phyloP scores from a whole-genome alignment of 2,797 vertebrate genomes.

The Karalla daura region DNA sequence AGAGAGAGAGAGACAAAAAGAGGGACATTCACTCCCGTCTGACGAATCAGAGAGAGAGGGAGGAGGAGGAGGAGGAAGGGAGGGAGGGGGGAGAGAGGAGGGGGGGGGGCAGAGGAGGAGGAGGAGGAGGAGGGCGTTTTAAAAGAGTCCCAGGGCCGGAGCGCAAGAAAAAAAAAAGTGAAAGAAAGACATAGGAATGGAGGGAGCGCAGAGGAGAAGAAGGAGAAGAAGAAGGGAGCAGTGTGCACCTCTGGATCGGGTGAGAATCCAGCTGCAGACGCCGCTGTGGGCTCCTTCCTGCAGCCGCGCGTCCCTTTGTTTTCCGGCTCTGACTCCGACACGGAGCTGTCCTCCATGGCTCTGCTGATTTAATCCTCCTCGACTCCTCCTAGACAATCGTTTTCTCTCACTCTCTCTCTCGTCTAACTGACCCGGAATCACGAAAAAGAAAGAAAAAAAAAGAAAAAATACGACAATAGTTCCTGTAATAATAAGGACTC shows the following conservation, averaged over 20 bases:
- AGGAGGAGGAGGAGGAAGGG: constrained; percentile 84
- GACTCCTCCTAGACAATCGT: no score
- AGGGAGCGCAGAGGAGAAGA: constrained; percentile 74
- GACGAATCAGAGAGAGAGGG: constrained; percentile 94
- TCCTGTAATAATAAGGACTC: no score
- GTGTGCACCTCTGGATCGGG: constrained; percentile 84
- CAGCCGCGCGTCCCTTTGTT: constrained; percentile 81
- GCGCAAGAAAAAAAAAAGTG: constrained; percentile 95
- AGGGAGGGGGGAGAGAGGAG: constrained; percentile 84
- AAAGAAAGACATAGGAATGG: constrained; percentile 90
- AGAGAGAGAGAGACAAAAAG: constrained; percentile 88
- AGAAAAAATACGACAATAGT: no score
- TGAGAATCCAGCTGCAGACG: constrained; percentile 82
- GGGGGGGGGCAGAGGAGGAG: constrained; percentile 86
- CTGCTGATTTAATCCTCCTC: constrained; percentile 62
- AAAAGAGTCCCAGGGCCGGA: constrained; percentile 95
- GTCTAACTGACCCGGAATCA: constrained; percentile 50
- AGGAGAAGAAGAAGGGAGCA: constrained; percentile 70
- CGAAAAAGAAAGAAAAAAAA: constrained; percentile 36
- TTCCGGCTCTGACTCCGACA: constrained; percentile 79
- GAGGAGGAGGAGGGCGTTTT: constrained; percentile 89
- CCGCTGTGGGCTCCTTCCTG: constrained; percentile 74
- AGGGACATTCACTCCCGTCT: constrained; percentile 92
- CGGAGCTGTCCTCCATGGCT: constrained; percentile 74
- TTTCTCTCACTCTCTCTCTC: no score